Evolutionary conservation across 2,797 vertebrate species (phyloP).

Genomic region (Melanotaenia pygmaea): DNA sequence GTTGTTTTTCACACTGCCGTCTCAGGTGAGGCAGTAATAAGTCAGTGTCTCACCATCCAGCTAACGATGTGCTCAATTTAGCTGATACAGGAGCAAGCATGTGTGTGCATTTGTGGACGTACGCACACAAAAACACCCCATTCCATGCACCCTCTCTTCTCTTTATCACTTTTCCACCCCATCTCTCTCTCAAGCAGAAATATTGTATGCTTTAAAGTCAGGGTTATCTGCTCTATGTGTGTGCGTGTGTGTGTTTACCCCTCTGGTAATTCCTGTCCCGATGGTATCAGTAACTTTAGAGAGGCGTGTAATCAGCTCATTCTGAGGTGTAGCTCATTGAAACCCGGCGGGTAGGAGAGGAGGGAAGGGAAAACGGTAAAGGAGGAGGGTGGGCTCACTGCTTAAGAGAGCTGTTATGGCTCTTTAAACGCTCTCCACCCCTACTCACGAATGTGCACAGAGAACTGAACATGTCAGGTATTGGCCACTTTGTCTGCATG

Average conservation of each 20-base stretch:
- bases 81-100: constrained; percentile 49
- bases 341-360: constrained; percentile 61
- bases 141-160: constrained; percentile 17
- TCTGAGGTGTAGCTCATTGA: constrained; percentile 79
- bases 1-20: constrained; percentile 60
- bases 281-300: constrained; percentile 80
- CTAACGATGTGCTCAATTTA: constrained; percentile 60
- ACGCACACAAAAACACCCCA: constrained; percentile 17
- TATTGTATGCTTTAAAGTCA: constrained; percentile 67
- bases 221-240: constrained; percentile 67
- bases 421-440: constrained; percentile 51
- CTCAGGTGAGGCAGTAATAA: constrained; percentile 61
- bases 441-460: constrained; percentile 19
- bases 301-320: constrained; percentile 79
- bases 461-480: constrained; percentile 23
- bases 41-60: constrained; percentile 54
- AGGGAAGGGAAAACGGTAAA: constrained; percentile 38
- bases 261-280: constrained; percentile 80
- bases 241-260: constrained; percentile 76
- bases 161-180: constrained; percentile 43
- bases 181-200: constrained; percentile 44
- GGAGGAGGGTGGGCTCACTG: constrained; percentile 49
- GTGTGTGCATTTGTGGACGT: constrained; percentile 11
- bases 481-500: neutral
- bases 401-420: constrained; percentile 62